Base-by-base conservation (phyloP, 1,140 invertebrate genomes). In the Colletes gigas region DNA sequence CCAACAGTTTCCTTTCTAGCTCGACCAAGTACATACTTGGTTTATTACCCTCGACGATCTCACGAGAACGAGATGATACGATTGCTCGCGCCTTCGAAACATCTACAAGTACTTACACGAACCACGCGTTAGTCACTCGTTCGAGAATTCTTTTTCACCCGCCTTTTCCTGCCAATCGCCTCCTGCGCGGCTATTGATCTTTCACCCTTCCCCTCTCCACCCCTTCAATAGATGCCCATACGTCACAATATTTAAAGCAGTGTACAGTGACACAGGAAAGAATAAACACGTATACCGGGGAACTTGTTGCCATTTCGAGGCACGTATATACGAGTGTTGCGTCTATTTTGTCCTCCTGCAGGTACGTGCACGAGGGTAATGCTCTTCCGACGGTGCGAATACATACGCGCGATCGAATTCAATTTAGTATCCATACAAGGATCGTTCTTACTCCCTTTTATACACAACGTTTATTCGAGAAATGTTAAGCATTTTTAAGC, bases 301-400 rank as follows among this genome's bases (percentile, higher is more conserved):
- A 74, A 78, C 60, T 73, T 91, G 90, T 91, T 91, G 79, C 67
- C 70, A 66, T 84, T 83, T 89, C 47, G 39, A 68, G 80, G 87
- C 90, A 91, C 90, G 90, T 90, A 50, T 50, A 50, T 12, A 89
- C 84, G 59, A 41, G 71, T 87, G 88, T 87, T 85, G 79, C 85
- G 87, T 89, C 85, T 91, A 89, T 90, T 89, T 89, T 84, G 80
- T 84, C 79, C 85, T 68, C 59, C 63, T 39, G 71, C 60, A 66
- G 78, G 77, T 85, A 82, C 71, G 57, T 65, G 74, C 71, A 52
- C 71, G 82, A 89, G 86, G 86, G 83, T 88, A 89, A 84, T 70
- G 86, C 83, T 88, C 86, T 65, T 86, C 73, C 39, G 63, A 65
- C 39, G 62, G 59, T 54, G 75, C 60, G 69, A 83, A 83, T 71